Evolutionary conservation across 2,888 invertebrate genomes (phyloP).

Genomic region (Charanyca ferruginea): DNA sequence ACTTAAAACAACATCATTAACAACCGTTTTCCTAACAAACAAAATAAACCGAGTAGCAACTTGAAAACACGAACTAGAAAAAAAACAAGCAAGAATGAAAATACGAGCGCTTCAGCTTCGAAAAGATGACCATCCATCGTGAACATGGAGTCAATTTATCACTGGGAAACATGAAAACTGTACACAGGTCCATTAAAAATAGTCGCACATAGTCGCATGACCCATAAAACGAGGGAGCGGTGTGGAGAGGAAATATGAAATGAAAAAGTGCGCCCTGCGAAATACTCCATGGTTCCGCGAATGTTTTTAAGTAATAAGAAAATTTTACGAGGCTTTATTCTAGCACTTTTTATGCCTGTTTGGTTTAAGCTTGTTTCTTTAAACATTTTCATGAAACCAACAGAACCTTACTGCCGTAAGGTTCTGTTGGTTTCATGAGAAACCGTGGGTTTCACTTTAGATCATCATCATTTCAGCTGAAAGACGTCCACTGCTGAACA

Average conservation of each 20-base stretch:
- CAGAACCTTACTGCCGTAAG: no score
- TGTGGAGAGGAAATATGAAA: constrained; percentile 88
- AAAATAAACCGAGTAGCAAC: constrained; percentile 28
- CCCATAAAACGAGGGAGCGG: constrained; percentile 89
- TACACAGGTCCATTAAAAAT: constrained; percentile 88
- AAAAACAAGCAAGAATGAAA: constrained; percentile 70
- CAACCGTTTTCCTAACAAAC: constrained; percentile 1
- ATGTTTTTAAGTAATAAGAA: constrained; percentile 52
- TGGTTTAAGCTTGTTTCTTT: neutral
- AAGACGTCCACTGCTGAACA: no score
- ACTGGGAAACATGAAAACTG: constrained; percentile 88
- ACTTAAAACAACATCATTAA: neutral
- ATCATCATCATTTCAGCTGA: no score
- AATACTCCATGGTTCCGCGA: constrained; percentile 66
- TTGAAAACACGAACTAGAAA: constrained; percentile 50
- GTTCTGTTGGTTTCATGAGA: no score
- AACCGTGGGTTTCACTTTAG: no score
- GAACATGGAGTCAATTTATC: constrained; percentile 89
- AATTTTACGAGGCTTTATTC: constrained; percentile 35
- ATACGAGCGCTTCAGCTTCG: constrained; percentile 77
- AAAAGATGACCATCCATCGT: constrained; percentile 87
- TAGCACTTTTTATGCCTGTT: constrained; percentile 21
- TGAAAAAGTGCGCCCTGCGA: constrained; percentile 77
- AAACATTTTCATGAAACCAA: no score
- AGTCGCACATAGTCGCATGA: constrained; percentile 90